These are phyloP conservation scores for Epizoanthus stellaris DNA, from an alignment of 92 coral and sea anemone species.

Conservation along the genomic window DNA sequence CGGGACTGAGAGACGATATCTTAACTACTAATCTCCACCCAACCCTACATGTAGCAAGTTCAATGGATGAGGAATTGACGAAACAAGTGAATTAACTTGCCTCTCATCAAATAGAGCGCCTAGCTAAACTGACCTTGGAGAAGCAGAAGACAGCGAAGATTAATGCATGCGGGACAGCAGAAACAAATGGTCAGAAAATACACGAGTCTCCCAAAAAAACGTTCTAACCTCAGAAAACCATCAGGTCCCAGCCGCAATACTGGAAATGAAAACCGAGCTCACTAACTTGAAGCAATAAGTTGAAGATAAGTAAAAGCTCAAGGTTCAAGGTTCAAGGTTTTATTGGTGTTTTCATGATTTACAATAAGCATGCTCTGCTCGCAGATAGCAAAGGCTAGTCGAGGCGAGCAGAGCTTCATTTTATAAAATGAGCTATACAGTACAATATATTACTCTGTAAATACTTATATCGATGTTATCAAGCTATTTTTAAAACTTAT, in stretches of 20 bases:
- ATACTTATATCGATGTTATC: too few relatives aligned
- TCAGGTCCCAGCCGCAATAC: conserved; percentile 47
- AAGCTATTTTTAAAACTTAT: too few relatives aligned
- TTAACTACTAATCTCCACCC: conserved; percentile 45
- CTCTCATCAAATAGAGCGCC: conserved; percentile 58
- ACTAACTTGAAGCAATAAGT: conserved; percentile 55
- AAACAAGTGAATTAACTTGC: conserved; percentile 68
- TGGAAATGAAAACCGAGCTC: conserved; percentile 59
- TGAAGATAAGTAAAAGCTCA: conserved; percentile 29
- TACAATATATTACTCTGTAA: too few relatives aligned
- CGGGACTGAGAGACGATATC: conserved; percentile 60
- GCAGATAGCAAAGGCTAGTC: too few relatives aligned
- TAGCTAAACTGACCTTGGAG: conserved; percentile 55
- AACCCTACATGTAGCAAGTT: background rate
- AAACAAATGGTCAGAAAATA: background rate
- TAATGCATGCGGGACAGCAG: conserved; percentile 30
- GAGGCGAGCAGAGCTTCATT: too few relatives aligned
- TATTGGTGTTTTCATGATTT: too few relatives aligned
- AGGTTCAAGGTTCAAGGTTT: too few relatives aligned
- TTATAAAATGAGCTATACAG: too few relatives aligned
- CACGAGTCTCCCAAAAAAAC: conserved; percentile 16
- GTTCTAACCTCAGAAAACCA: conserved; percentile 38
- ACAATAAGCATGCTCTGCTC: too few relatives aligned
- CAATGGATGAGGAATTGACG: conserved; percentile 58
- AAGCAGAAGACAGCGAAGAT: conserved; percentile 44